These are phyloP conservation scores for Triplophysa dalaica DNA, from an alignment of 2,113 vertebrate species.

Conservation along the genomic window DNA sequence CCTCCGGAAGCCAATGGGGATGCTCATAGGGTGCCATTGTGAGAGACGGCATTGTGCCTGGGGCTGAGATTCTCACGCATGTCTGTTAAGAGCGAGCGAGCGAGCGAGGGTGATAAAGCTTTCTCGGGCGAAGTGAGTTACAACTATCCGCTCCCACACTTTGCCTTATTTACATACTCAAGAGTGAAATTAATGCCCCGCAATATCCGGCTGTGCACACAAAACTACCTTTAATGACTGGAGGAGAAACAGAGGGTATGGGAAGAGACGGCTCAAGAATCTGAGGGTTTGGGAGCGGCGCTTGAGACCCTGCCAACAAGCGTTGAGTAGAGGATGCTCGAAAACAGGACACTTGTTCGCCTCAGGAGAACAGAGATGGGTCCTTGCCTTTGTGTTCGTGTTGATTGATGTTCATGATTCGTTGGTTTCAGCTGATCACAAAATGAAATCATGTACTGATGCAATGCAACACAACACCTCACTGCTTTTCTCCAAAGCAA, in stretches of 20 bases:
- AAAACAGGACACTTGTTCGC: not conserved
- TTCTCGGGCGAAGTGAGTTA: conserved; percentile 68
- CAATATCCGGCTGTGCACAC: conserved; percentile 63
- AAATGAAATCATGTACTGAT: no score
- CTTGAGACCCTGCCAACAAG: not conserved
- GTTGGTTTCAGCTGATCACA: no score
- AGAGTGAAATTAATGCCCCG: conserved; percentile 71
- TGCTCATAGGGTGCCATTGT: conserved; percentile 60
- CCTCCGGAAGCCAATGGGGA: conserved; percentile 66
- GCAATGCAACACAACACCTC: no score
- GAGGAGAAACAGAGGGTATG: conserved; percentile 68
- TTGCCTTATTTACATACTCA: conserved; percentile 70
- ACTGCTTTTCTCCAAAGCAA: no score
- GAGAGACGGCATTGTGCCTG: conserved; percentile 64
- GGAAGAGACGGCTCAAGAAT: conserved; percentile 36
- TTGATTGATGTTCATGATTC: no score
- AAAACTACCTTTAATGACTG: conserved; percentile 72
- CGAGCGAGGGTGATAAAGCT: conserved; percentile 71
- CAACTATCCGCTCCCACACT: conserved; percentile 72
- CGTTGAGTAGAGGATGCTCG: not conserved
- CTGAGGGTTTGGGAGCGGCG: not conserved
- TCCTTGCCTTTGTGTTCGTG: not conserved
- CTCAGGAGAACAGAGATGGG: not conserved
- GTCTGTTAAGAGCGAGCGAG: conserved; percentile 57
- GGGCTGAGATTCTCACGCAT: conserved; percentile 70